Percentiles rank a stretch among this genome's conserved stretches.
Conservation (phyloP, 2,888 invertebrate genomes). For the Tetranychus truncatus region DNA sequence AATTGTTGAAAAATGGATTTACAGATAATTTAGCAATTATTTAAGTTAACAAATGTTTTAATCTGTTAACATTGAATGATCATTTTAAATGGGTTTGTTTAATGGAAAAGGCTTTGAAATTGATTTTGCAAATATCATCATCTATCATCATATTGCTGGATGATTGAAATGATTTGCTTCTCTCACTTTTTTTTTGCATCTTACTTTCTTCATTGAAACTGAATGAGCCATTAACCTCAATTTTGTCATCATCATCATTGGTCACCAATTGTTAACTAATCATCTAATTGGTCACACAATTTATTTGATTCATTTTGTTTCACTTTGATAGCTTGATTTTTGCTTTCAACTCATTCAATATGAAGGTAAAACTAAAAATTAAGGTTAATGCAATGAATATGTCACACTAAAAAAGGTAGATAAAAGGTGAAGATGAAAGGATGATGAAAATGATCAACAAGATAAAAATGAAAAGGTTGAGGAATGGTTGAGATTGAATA, state of each 20-base stretch:
- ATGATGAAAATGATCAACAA: background rate
- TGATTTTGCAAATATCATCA: background rate
- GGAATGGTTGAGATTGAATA: background rate
- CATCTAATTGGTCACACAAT: background rate
- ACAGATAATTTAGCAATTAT: no score
- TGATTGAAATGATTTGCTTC: background rate
- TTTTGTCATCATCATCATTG: background rate
- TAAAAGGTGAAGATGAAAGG: background rate
- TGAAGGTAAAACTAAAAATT: background rate
- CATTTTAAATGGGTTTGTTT: no score
- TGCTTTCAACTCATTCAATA: background rate
- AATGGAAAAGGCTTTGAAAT: no score
- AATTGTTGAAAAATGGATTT: no score
- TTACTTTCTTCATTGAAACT: background rate
- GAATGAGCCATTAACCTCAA: background rate
- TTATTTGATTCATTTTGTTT: background rate
- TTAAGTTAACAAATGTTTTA: no score
- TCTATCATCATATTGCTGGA: background rate
- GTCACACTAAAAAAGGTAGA: background rate
- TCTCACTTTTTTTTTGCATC: background rate
- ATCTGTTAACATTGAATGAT: no score
- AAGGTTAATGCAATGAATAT: conserved; percentile 1
- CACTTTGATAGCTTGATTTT: background rate
- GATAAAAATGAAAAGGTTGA: background rate
- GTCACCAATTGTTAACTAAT: background rate